A percentile compares a stretch with the other conserved stretches of the same genome.
phyloP scores from a whole-genome alignment of 2,113 vertebrate genomes.

The Colistium nudipinnis region DNA sequence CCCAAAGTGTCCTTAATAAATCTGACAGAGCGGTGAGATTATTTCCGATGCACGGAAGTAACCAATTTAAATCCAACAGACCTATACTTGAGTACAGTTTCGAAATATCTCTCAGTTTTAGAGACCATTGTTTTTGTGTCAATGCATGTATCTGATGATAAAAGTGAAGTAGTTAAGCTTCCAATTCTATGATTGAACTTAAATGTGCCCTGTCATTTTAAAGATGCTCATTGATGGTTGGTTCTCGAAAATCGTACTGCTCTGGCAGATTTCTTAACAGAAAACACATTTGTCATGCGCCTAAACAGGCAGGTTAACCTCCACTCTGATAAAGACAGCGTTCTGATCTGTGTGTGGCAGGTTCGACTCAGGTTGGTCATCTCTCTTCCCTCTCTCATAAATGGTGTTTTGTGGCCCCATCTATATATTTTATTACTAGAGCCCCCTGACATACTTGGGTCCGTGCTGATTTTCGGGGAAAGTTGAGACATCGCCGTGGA shows the following conservation, averaged over 20 bases:
- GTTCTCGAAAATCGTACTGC: too few species aligned
- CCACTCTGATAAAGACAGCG: slow-evolving; percentile 3
- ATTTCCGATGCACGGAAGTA: not conserved
- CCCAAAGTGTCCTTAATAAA: not conserved
- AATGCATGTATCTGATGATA: too few species aligned
- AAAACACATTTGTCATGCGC: not conserved
- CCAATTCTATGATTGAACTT: too few species aligned
- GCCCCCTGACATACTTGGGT: slow-evolving; percentile 77
- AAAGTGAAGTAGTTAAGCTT: too few species aligned
- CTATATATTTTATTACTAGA: slow-evolving; percentile 84
- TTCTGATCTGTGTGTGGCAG: slow-evolving; percentile 38
- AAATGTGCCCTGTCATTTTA: too few species aligned
- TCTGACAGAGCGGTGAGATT: not conserved
- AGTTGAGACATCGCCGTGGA: slow-evolving; percentile 79
- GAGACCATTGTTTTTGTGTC: not conserved
- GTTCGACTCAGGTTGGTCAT: slow-evolving; percentile 34
- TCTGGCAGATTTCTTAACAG: too few species aligned
- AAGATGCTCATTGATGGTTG: too few species aligned
- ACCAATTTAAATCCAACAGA: not conserved
- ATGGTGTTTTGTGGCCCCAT: slow-evolving; percentile 77
- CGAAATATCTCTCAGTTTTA: too few species aligned
- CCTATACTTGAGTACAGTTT: not conserved
- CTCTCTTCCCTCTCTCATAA: slow-evolving; percentile 65
- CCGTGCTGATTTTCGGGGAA: slow-evolving; percentile 78
- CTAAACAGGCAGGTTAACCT: not conserved